These are phyloP conservation scores for Parazoanthus darwini DNA, from an alignment of 92 coral and sea anemone species.

Conservation along the genomic window DNA sequence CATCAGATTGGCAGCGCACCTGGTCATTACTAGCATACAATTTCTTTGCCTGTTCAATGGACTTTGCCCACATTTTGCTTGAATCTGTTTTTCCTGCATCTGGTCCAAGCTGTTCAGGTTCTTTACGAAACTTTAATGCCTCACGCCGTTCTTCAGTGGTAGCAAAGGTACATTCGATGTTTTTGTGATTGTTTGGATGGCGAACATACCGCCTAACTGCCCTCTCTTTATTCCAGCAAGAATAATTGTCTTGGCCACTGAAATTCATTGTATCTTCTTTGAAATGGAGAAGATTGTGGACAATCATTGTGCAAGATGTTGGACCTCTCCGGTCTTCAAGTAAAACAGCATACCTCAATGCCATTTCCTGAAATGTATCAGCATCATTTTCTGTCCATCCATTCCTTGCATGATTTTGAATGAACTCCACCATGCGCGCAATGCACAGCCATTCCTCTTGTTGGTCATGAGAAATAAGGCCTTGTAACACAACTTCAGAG, in stretches of 20 bases:
- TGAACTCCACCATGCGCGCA: conserved; percentile 51
- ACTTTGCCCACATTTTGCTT: conserved; percentile 56
- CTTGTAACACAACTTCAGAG: conserved; percentile 41
- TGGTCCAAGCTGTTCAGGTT: conserved; percentile 36
- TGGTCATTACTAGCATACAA: conserved; percentile 45
- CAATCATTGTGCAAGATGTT: conserved; percentile 40
- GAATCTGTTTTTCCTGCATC: conserved; percentile 44
- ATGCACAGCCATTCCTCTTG: conserved; percentile 43
- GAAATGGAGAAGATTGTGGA: conserved; percentile 53
- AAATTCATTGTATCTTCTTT: conserved; percentile 48
- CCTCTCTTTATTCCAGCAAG: conserved; percentile 56
- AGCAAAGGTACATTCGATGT: conserved; percentile 53
- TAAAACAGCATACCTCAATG: conserved; percentile 51
- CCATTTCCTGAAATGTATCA: conserved; percentile 50
- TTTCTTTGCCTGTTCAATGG: conserved; percentile 56
- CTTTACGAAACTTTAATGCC: conserved; percentile 44
- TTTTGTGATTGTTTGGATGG: conserved; percentile 48
- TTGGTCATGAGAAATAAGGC: conserved; percentile 32
- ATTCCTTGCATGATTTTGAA: conserved; percentile 47
- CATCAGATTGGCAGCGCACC: conserved; percentile 43
- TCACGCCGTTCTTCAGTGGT: conserved; percentile 47
- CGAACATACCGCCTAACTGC: conserved; percentile 53
- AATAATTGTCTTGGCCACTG: conserved; percentile 55
- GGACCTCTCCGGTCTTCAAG: conserved; percentile 54
- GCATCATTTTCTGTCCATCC: conserved; percentile 57